Evolutionary conservation across 2,797 vertebrate species (phyloP).

Genomic region (Delichon dasypus): DNA sequence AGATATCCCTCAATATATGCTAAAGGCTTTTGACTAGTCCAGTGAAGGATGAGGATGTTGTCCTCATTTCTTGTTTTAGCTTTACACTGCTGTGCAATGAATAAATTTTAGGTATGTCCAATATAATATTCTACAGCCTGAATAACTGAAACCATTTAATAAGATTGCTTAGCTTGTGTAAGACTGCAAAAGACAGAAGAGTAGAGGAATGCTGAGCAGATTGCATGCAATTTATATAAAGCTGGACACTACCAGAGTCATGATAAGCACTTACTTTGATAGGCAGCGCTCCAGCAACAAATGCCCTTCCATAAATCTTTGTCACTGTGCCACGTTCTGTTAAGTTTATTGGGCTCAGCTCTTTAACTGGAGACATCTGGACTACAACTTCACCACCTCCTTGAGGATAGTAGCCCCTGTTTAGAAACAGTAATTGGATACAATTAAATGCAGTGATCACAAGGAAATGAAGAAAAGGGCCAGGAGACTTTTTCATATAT

Average conservation of each 20-base stretch:
- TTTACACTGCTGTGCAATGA: neutral
- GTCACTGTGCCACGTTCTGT: slow-evolving; percentile 90
- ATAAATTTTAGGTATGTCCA: neutral
- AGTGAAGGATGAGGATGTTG: neutral
- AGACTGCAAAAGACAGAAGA: neutral
- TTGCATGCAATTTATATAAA: neutral
- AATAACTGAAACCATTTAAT: neutral
- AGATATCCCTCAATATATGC: neutral
- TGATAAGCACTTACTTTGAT: slow-evolving; percentile 82
- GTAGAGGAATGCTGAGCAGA: neutral
- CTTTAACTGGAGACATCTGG: slow-evolving; percentile 88
- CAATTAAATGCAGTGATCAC: neutral
- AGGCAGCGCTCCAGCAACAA: slow-evolving; percentile 91
- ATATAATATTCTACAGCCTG: neutral
- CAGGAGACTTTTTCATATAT: neutral
- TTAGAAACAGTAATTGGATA: neutral
- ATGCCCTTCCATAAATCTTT: slow-evolving; percentile 92
- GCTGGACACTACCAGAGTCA: neutral
- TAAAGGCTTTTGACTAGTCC: neutral
- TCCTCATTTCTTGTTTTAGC: neutral
- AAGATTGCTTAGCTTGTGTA: neutral
- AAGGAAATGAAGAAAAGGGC: neutral
- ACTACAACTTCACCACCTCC: slow-evolving; percentile 91
- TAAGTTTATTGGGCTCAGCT: slow-evolving; percentile 85
- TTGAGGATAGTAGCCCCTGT: slow-evolving; percentile 94